A percentile compares a stretch with the other conserved stretches of the same genome.
Evolutionary conservation across 2,797 vertebrate species (phyloP).

Genomic region (Clarias fuscus): DNA sequence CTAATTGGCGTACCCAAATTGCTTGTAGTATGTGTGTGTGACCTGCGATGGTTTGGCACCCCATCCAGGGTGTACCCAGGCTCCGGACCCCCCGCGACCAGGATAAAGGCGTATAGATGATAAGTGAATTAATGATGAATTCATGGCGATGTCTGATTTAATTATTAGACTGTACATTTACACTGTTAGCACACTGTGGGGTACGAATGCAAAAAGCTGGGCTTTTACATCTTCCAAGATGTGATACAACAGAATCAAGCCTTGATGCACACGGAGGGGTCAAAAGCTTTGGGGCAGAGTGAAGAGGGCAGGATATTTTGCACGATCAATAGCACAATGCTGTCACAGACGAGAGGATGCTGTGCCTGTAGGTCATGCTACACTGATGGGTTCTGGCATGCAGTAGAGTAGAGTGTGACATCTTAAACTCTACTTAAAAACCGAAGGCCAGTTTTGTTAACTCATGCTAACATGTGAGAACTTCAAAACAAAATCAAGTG

Average conservation of each 20-base stretch:
- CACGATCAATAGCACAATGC: constrained; percentile 51
- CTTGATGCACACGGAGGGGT: constrained; percentile 36
- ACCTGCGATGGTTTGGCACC: no score
- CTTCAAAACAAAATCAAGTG: neutral
- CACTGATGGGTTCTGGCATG: constrained; percentile 25
- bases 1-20: no score
- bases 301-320: constrained; percentile 32
- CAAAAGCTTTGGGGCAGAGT: constrained; percentile 37
- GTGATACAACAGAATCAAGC: neutral
- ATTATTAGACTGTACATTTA: neutral
- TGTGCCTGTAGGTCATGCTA: constrained; percentile 37
- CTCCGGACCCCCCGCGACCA: no score
- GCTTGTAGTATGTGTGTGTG: no score
- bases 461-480: neutral
- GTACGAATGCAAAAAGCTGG: neutral
- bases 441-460: neutral
- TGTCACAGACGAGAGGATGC: constrained; percentile 45
- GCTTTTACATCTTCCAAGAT: neutral
- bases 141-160: neutral
- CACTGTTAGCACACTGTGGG: neutral
- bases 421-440: neutral
- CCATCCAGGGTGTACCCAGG: no score
- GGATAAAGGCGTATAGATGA: no score
- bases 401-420: constrained; percentile 22
- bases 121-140: no score